Conservation (phyloP, 2,797 vertebrate genomes). For the Gouania willdenowi region DNA sequence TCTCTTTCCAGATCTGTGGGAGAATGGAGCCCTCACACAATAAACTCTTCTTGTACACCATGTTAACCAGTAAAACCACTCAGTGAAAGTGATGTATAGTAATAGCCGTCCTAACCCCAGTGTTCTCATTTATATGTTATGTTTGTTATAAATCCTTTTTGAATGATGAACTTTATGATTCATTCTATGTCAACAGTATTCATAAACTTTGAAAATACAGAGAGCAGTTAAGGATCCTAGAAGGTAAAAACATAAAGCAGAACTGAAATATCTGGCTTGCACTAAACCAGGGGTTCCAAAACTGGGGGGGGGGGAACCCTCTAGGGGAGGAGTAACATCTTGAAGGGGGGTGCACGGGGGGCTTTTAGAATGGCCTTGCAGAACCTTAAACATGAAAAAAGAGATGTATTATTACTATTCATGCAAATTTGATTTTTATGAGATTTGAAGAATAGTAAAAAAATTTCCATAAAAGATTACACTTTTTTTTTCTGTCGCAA, state of each 20-base stretch:
- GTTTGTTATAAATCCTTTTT: background rate
- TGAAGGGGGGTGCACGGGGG: too few species aligned
- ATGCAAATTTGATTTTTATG: too few species aligned
- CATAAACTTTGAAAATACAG: background rate
- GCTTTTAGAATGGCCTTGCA: too few species aligned
- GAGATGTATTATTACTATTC: too few species aligned
- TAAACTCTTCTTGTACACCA: constrained; percentile 34
- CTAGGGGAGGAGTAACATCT: too few species aligned
- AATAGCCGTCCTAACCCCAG: constrained; percentile 31
- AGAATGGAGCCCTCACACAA: constrained; percentile 18
- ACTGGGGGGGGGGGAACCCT: too few species aligned
- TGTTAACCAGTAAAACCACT: constrained; percentile 41
- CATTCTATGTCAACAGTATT: constrained; percentile 3
- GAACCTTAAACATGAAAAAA: too few species aligned
- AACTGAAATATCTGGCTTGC: background rate
- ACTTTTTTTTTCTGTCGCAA: too few species aligned
- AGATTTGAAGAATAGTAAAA: too few species aligned
- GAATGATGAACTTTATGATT: background rate
- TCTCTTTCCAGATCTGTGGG: constrained; percentile 35
- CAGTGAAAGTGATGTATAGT: constrained; percentile 30
- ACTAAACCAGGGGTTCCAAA: too few species aligned
- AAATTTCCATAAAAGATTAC: too few species aligned
- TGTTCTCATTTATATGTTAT: constrained; percentile 6
- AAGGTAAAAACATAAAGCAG: constrained; percentile 1
- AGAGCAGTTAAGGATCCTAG: background rate